A percentile compares a stretch with the other conserved stretches of the same genome.
Evolutionary conservation across 2,888 invertebrate species (phyloP).

Genomic region (Campoplex nolae): DNA sequence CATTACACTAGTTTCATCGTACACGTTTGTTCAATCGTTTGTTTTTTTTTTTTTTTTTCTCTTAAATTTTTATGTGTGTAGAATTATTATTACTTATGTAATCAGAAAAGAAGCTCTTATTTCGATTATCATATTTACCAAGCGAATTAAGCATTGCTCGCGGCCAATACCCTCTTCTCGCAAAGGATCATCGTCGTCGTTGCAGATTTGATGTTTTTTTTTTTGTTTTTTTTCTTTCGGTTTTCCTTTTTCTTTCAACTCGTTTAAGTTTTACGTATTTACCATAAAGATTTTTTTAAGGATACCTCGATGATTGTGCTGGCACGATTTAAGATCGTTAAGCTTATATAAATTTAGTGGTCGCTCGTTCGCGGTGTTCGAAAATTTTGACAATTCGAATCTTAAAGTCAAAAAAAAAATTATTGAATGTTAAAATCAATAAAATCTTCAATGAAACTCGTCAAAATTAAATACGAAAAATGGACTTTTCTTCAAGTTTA

Average conservation of each 20-base stretch:
- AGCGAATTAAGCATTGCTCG: slow-evolving; percentile 55
- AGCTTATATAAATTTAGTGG: slow-evolving; percentile 40
- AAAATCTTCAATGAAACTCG: background rate
- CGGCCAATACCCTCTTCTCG: slow-evolving; percentile 35
- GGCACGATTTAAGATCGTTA: slow-evolving; percentile 50
- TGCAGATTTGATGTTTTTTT: slow-evolving; percentile 25
- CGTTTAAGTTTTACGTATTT: slow-evolving; percentile 26
- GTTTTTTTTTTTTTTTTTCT: slow-evolving; percentile 20
- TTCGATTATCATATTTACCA: slow-evolving; percentile 53
- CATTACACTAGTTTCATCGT: slow-evolving; percentile 68
- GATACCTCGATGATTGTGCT: slow-evolving; percentile 63
- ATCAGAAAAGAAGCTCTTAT: slow-evolving; percentile 59
- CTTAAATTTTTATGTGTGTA: background rate
- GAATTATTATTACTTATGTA: slow-evolving; percentile 25
- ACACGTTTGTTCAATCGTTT: slow-evolving; percentile 52
- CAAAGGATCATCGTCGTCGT: slow-evolving; percentile 43
- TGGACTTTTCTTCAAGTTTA: background rate
- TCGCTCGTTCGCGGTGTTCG: slow-evolving; percentile 28
- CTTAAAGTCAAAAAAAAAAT: background rate
- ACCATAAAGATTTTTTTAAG: slow-evolving; percentile 41
- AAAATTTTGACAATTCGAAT: slow-evolving; percentile 6
- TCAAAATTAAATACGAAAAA: background rate
- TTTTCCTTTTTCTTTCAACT: background rate
- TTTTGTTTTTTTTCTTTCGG: background rate
- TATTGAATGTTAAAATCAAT: background rate